Conservation (phyloP, 1,140 invertebrate genomes). For the Potamilus streckersoni region DNA sequence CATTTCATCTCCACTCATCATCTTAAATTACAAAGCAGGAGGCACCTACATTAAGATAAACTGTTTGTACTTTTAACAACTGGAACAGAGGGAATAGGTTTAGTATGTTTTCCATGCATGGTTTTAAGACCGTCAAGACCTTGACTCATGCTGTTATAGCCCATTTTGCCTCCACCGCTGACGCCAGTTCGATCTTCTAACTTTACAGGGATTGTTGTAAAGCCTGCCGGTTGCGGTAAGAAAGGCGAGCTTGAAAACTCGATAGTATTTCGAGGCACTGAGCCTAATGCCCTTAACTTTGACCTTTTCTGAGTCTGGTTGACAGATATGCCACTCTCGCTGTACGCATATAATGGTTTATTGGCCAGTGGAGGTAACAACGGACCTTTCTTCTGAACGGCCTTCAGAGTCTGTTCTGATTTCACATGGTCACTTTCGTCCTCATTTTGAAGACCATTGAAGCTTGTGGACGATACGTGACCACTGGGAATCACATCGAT, state of each 20-base stretch:
- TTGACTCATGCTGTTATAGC: background rate
- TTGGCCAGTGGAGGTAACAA: slow-evolving; percentile 15
- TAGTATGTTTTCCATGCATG: slow-evolving; percentile 17
- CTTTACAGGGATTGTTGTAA: slow-evolving; percentile 17
- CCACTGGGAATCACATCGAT: background rate
- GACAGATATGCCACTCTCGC: background rate
- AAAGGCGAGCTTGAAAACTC: background rate
- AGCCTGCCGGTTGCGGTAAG: slow-evolving; percentile 6
- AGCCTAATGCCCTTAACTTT: background rate
- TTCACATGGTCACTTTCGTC: slow-evolving; percentile 2
- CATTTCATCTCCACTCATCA: no score
- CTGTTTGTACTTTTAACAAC: no score
- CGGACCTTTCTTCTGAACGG: slow-evolving; percentile 3
- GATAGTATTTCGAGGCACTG: background rate
- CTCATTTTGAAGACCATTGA: background rate
- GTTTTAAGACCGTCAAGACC: slow-evolving; percentile 15
- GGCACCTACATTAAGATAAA: no score
- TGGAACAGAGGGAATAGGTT: background rate
- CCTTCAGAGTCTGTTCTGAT: background rate
- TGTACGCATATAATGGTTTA: background rate
- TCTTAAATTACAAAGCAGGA: no score
- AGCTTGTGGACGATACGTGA: background rate
- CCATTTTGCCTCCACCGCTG: background rate
- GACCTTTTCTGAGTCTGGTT: background rate
- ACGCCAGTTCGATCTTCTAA: slow-evolving; percentile 5